Conservation (phyloP, 2,797 vertebrate species). For the Sphenodon punctatus region DNA sequence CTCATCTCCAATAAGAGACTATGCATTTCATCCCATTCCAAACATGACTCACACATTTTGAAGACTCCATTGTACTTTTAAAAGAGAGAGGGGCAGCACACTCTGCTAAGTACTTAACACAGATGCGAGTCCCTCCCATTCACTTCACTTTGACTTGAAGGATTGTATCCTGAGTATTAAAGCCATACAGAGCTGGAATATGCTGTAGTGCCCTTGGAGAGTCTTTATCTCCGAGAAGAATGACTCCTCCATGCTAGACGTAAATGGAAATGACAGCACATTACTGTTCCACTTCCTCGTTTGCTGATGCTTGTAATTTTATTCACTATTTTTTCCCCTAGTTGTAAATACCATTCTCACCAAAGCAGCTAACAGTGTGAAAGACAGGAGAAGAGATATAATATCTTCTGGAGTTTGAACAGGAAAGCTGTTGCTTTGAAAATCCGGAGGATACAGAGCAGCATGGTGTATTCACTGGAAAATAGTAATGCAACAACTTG, state of each 20-base stretch:
- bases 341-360: constrained; percentile 28
- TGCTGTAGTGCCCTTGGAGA: neutral
- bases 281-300: constrained; percentile 1
- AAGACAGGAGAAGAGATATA: neutral
- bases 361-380: constrained; percentile 24
- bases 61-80: neutral
- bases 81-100: too few species aligned
- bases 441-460: constrained; percentile 28
- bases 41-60: neutral
- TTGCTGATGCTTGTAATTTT: constrained; percentile 30
- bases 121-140: too few species aligned
- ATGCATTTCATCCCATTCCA: neutral
- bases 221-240: neutral
- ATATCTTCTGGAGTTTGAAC: constrained; percentile 15
- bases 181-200: neutral
- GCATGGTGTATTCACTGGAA: constrained; percentile 24
- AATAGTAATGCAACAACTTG: neutral
- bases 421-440: constrained; percentile 43
- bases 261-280: neutral
- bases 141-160: too few species aligned
- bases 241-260: neutral
- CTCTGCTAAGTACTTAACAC: too few species aligned
- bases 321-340: constrained; percentile 32
- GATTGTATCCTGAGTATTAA: rapidly evolving
- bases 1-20: neutral